A percentile compares a stretch with the other conserved stretches of the same genome.
phyloP scores from a whole-genome alignment of 37 sponge, comb jelly and placozoan species.

The Mnemiopsis leidyi region DNA sequence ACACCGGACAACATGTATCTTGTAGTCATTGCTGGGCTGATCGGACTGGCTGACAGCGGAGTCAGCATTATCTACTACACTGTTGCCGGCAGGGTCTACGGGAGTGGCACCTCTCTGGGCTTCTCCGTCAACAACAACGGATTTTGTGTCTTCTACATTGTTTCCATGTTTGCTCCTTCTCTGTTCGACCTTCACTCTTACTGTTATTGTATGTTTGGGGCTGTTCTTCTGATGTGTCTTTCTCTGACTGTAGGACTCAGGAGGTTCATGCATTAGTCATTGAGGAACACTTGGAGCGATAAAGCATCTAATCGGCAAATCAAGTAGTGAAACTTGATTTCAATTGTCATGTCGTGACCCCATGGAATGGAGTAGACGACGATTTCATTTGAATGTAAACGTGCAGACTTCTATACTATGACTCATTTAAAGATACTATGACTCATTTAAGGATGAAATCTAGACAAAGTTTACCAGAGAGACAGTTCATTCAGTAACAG shows the following conservation, averaged over 20 bases:
- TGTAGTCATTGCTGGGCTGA: not conserved
- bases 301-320: too few relatives aligned
- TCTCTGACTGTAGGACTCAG: not conserved
- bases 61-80: conserved; percentile 18
- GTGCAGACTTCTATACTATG: too few relatives aligned
- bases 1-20: not conserved
- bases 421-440: too few relatives aligned
- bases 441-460: too few relatives aligned
- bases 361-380: too few relatives aligned
- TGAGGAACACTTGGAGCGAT: too few relatives aligned
- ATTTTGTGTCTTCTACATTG: not conserved
- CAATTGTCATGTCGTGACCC: too few relatives aligned
- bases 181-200: not conserved
- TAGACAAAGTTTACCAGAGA: too few relatives aligned
- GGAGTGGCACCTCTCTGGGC: not conserved
- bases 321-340: too few relatives aligned
- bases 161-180: not conserved
- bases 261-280: too few relatives aligned
- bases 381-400: too few relatives aligned
- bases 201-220: not conserved
- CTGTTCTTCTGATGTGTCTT: conserved; percentile 12
- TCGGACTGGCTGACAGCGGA: conserved; percentile 1
- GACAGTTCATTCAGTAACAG: too few relatives aligned
- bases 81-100: not conserved
- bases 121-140: not conserved